Evolutionary conservation across 2,113 vertebrate species (phyloP), one percentile per base, ranked within the genome.

Genomic region (Arothron firmamentum): DNA sequence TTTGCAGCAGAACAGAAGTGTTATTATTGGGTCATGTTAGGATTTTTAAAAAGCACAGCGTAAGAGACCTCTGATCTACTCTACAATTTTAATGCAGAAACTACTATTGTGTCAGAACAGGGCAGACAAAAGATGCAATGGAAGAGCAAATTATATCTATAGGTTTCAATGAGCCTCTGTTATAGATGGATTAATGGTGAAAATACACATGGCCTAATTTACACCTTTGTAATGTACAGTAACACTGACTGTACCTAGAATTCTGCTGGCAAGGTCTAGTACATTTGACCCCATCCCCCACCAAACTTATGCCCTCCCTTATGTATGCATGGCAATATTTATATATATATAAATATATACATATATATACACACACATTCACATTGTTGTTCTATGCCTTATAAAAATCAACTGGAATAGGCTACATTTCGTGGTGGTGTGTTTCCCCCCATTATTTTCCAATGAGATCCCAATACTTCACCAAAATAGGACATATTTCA

Each of bases 241-340:
- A 88, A 70, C 72, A 71, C 50, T 51, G 81, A 70, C 51, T 70
- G 71, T 55, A 57, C 64, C 57, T 67, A 76, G 52, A 72, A 72
- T 20, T 8, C 64, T 65, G 65, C 56, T 68, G 67, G 68, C 65
- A 79, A 56, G 67, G 62, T 76, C 65, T 82, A 65, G 67, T 85
- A 80, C 70, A 79, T 70, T 68, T 77, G 53, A 62, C 38, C 50
- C 47, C 64, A 72, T 79, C 81, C 68, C 81, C 83, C 78, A 80
- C 78, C 46, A 18, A 15, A 89, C 80, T 56, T 75, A 71, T 58
- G 67, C 28, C 59, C 72, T 72, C 72, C 61, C 59, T 43, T 6
- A 79, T 65, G 61, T 81, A 62, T 77, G 38, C 64, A 74, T 47
- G 49, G 52, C 25, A 50, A 54, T 62, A 64, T 56, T 62, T 47